phyloP scores from a whole-genome alignment of 1,140 invertebrate genomes.

The Pararge aegeria region DNA sequence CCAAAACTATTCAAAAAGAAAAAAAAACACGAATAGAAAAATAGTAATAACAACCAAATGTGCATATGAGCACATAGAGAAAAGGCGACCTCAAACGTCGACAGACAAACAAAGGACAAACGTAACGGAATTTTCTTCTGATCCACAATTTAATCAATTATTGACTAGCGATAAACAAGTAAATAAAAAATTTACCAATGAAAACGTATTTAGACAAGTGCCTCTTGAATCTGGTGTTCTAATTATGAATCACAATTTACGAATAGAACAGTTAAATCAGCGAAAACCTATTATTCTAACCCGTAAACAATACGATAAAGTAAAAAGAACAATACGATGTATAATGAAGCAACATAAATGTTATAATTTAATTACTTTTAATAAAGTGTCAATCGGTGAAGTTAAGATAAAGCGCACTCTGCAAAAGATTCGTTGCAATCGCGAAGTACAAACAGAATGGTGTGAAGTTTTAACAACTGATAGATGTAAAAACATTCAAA shows the following conservation, averaged over 20 bases:
- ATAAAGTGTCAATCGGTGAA: slow-evolving; percentile 40
- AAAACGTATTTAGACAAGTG: not conserved
- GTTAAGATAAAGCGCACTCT: slow-evolving; percentile 31
- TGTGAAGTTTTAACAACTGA: slow-evolving; percentile 8
- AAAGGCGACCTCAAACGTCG: not conserved
- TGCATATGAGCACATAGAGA: too few relatives aligned
- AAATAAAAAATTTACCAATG: not conserved
- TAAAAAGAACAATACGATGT: slow-evolving; percentile 50
- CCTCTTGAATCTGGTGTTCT: too few relatives aligned
- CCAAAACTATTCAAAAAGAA: slow-evolving; percentile 2
- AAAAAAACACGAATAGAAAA: not conserved
- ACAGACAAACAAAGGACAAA: not conserved
- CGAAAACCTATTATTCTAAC: slow-evolving; percentile 51
- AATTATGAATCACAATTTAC: slow-evolving; percentile 49
- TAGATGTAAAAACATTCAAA: slow-evolving; percentile 11
- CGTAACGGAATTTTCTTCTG: not conserved
- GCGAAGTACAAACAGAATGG: slow-evolving; percentile 26
- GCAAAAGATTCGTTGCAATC: slow-evolving; percentile 10
- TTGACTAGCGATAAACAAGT: not conserved
- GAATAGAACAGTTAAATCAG: slow-evolving; percentile 45
- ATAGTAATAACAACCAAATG: too few relatives aligned
- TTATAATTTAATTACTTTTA: slow-evolving; percentile 30
- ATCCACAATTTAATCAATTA: not conserved
- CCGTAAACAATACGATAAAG: slow-evolving; percentile 58
- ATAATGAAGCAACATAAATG: slow-evolving; percentile 31